phyloP scores from a whole-genome alignment of 92 coral and sea anemone genomes.

The Porites rus region DNA sequence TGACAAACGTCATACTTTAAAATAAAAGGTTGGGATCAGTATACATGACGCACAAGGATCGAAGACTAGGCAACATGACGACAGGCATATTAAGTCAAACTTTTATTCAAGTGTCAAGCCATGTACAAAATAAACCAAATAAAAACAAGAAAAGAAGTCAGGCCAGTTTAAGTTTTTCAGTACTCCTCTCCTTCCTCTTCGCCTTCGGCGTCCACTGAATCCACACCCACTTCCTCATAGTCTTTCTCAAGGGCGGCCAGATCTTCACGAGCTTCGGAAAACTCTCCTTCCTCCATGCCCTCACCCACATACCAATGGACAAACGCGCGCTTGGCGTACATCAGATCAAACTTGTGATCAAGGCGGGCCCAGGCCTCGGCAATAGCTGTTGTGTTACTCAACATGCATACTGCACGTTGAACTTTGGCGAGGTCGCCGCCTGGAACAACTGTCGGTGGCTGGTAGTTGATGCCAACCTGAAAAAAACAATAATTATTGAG shows the following conservation, averaged over 20 bases:
- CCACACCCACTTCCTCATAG: constrained; percentile 65
- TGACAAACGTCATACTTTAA: too few species aligned
- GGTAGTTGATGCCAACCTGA: constrained; percentile 91
- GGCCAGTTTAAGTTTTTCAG: constrained; percentile 18
- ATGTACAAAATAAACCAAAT: constrained; percentile 21
- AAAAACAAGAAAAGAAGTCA: constrained; percentile 30
- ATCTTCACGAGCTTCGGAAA: constrained; percentile 95
- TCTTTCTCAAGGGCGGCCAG: constrained; percentile 60
- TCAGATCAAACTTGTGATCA: constrained; percentile 64
- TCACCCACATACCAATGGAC: constrained; percentile 96
- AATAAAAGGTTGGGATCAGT: too few species aligned
- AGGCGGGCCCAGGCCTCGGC: constrained; percentile 94
- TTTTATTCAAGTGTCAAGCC: constrained; percentile 44
- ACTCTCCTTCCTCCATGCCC: constrained; percentile 96
- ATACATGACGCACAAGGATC: too few species aligned
- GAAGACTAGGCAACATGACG: neutral
- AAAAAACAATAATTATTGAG: neutral
- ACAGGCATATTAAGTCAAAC: neutral
- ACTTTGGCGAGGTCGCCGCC: constrained; percentile 97
- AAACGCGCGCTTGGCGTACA: constrained; percentile 97
- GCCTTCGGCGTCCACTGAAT: constrained; percentile 58
- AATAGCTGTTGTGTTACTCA: constrained; percentile 97
- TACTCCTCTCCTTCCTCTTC: constrained; percentile 62
- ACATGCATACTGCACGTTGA: constrained; percentile 98
- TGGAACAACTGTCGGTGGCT: constrained; percentile 95